Base-by-base conservation (phyloP, 2,888 invertebrate species). In the Achlya flavicornis region DNA sequence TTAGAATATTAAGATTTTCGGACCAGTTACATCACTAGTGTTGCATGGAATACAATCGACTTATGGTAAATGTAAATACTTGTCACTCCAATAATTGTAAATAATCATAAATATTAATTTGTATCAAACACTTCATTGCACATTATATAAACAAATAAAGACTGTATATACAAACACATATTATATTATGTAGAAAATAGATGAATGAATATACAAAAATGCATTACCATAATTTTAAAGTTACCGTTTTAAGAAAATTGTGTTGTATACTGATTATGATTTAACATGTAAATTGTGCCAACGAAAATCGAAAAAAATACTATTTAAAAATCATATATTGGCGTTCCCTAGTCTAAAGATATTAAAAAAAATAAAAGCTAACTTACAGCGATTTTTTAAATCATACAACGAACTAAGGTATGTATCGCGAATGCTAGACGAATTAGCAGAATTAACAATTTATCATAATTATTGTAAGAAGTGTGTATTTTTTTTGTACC, bases 401-500 rank as follows among this genome's bases (percentile, higher is more conserved):
- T 67, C 67, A 63, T 71, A 78, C 79, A 80, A 72, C 77, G 77
- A 76, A 74, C 71, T 71, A 71, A 69, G 62, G 66, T 66, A 62
- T 65, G 64, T 64, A 63, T 65, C 64, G 64, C 61, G 64, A 63
- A 61, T 66, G 66, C 63, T 67, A 32, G 70, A 75, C 68, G 62
- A 67, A 60, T 64, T 69, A 80, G 76, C 75, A 76, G 77, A 76
- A 74, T 69, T 78, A 81, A 83, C 75, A 78, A 79, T 76, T 77
- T 78, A 82, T 78, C 80, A 73, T 81, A 82, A 83, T 83, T 87
- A 85, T 78, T 80, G 73, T 87, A 87, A 86, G 84, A 84, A 83
- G 78, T 59, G 84, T 91, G 89, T 91, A 91, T 82, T 89, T 90
- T 92, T 57, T 92, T 92, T 91, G 86, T 92, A 91, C 88, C 81